Evolutionary conservation across 2,888 invertebrate species (phyloP).

Genomic region (Clistopyga incitator): DNA sequence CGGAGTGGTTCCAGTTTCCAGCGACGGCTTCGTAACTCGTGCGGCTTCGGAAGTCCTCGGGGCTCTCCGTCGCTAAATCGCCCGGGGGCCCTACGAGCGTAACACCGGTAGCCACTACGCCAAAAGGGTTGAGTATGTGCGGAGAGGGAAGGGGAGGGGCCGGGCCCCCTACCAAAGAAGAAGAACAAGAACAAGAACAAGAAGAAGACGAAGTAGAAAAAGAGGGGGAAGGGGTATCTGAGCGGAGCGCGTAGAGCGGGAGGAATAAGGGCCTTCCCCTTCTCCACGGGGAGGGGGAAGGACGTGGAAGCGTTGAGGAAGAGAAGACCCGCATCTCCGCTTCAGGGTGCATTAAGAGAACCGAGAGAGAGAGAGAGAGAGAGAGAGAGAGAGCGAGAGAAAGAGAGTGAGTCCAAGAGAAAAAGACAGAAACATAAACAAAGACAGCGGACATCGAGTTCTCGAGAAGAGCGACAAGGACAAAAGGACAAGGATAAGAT

Average conservation of each 20-base stretch:
- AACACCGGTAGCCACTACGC: conserved; percentile 83
- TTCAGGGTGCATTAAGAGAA: conserved; percentile 62
- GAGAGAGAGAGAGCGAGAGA: conserved; percentile 45
- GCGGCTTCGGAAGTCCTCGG: conserved; percentile 77
- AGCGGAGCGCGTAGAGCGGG: conserved; percentile 13
- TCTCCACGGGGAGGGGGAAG: conserved; percentile 32
- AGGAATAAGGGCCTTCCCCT: conserved; percentile 1
- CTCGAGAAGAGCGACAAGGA: conserved; percentile 45
- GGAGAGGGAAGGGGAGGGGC: conserved; percentile 24
- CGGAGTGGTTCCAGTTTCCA: conserved; percentile 58
- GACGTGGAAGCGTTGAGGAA: conserved; percentile 54
- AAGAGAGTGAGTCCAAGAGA: too few relatives aligned
- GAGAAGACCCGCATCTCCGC: conserved; percentile 55
- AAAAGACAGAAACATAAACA: conserved; percentile 57
- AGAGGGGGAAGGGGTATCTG: background rate
- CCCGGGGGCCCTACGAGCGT: conserved; percentile 83
- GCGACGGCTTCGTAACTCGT: conserved; percentile 67
- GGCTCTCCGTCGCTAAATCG: conserved; percentile 74
- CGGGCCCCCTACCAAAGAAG: too few relatives aligned
- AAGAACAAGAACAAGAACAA: too few relatives aligned
- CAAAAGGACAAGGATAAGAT: conserved; percentile 49
- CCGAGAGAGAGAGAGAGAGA: conserved; percentile 38
- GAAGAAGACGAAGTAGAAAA: background rate
- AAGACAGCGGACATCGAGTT: background rate
- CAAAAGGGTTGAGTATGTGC: conserved; percentile 74